Conservation (phyloP, 2,888 invertebrate genomes). For the Polyploca ridens region DNA sequence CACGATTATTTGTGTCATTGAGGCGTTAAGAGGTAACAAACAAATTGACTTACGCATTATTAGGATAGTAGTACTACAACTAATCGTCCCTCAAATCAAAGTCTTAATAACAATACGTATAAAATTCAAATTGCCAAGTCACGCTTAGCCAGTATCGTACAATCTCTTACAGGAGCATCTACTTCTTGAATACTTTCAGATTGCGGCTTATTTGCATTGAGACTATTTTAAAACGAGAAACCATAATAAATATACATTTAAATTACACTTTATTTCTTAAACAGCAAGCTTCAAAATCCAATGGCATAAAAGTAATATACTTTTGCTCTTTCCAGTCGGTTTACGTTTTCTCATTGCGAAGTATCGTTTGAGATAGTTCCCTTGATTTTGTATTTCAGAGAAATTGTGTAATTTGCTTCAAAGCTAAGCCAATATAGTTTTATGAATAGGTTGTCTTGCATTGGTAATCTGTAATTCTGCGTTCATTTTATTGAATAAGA, state of each 20-base stretch:
- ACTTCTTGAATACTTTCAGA: conserved; percentile 40
- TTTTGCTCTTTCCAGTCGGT: conserved; percentile 15
- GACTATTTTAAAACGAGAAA: conserved; percentile 37
- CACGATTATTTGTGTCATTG: too few species aligned
- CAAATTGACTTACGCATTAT: too few species aligned
- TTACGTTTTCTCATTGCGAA: conserved; percentile 23
- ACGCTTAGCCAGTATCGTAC: not conserved
- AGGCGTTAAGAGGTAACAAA: too few species aligned
- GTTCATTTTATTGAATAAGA: too few species aligned
- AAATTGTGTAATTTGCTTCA: conserved; percentile 8
- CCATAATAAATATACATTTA: not conserved
- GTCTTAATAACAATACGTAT: not conserved
- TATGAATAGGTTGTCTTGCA: not conserved
- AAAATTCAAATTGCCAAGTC: not conserved
- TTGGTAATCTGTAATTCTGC: too few species aligned
- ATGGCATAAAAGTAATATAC: conserved; percentile 1
- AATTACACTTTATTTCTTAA: conserved; percentile 9
- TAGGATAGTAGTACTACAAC: too few species aligned
- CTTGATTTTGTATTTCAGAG: conserved; percentile 15
- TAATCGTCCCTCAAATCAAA: not conserved
- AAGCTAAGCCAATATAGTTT: not conserved
- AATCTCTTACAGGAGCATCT: conserved; percentile 22
- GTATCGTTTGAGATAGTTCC: conserved; percentile 12
- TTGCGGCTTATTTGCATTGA: conserved; percentile 45
- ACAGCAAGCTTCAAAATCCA: not conserved